Evolutionary conservation across 2,113 vertebrate species (phyloP), one percentile per base, ranked within the genome.

Genomic region (Charina bottae): DNA sequence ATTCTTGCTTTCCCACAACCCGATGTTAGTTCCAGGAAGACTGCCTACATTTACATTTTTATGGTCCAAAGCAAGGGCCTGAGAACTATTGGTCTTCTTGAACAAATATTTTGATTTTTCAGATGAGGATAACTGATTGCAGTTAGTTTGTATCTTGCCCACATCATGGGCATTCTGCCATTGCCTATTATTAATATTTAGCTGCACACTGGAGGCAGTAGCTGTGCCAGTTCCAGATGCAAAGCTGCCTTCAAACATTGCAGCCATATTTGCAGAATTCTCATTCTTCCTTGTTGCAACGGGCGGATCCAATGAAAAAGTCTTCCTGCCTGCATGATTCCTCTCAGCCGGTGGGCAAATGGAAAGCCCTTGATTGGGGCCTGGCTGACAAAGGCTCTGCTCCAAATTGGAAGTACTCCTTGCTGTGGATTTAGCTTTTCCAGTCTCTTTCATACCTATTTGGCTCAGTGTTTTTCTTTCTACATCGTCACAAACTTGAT

Each of bases 401-500:
- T 6, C 93, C 58, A 83, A 90, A 90, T 62, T 96, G 89, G 90
- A 95, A 94, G 64, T 85, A 85, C 46, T 23, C 68, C 88, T 93
- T 93, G 88, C 89, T 5, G 56, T 0, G 85, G 46, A 89, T 95
- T 95, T 94, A 85, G 83, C 54, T 93, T 92, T 96, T 89, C 95
- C 95, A 19, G 84, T 95, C 87, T 96, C 91, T 26, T 64, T 89
- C 23, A 10, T 88, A 19, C 17, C 72, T 2, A 28, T 49, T 92
- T 98, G 97, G 93, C 96, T 97, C 93, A 97, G 97, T 87, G 97
- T 98, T 93, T 97, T 96, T 95, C 96, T 98, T 97, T 99, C 99
- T 92, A 99, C 93, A 54, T 97, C 97, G 96, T 99, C 99, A 96
- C 99, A 99, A 17, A 97, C 98, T 96, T 98, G 98, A 96, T 98